phyloP scores from a whole-genome alignment of 2,888 invertebrate genomes.

The Callinectes sapidus region DNA sequence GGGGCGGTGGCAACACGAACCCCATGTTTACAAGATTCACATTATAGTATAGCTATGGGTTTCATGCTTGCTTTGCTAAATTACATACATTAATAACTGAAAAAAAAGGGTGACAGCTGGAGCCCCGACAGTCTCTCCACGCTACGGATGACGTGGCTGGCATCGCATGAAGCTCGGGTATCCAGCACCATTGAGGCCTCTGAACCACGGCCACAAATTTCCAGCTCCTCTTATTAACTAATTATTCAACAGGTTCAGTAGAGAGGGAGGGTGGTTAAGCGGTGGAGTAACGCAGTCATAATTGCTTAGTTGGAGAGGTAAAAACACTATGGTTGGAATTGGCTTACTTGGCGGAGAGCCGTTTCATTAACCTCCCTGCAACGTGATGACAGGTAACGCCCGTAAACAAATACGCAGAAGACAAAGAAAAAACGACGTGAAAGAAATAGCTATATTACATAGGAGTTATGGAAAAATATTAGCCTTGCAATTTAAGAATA shows the following conservation, averaged over 20 bases:
- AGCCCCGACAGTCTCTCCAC: background rate
- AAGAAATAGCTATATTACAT: background rate
- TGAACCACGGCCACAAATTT: background rate
- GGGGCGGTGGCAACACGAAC: background rate
- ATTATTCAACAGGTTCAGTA: conserved; percentile 26
- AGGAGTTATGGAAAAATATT: background rate
- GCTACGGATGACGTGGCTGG: background rate
- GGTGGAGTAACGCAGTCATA: background rate
- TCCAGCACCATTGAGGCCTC: background rate
- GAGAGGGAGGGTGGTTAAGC: background rate
- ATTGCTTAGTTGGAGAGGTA: background rate
- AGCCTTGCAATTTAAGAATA: background rate
- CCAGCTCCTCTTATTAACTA: conserved; percentile 2
- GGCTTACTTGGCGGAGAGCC: background rate
- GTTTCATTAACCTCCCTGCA: background rate
- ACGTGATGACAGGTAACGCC: background rate
- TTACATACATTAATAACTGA: too few species aligned
- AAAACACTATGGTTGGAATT: conserved; percentile 9
- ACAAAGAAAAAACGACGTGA: background rate
- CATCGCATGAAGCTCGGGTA: background rate
- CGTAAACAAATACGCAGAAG: background rate
- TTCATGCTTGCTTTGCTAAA: too few species aligned
- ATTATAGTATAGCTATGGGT: background rate
- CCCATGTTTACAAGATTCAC: background rate
- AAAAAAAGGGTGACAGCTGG: background rate